Evolutionary conservation across 2,113 vertebrate genomes (phyloP), one percentile per base, ranked within the genome.

Genomic region (Lepidothrix coronata): DNA sequence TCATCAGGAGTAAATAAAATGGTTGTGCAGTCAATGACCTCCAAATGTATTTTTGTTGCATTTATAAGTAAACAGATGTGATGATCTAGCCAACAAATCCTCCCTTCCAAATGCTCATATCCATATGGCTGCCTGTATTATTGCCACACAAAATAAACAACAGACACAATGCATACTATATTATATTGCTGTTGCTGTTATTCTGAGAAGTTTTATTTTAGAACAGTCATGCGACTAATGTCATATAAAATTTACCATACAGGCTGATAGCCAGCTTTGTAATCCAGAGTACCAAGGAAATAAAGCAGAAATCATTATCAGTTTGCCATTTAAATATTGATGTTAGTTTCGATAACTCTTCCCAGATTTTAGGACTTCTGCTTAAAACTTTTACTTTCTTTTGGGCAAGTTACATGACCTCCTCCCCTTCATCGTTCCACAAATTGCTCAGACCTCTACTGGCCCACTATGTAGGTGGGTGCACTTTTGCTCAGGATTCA

Each of bases 51-150:
- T 97, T 96, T 86, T 85, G 41, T 93, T 95, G 66, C 39, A 63
- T 96, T 90, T 96, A 18, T 87, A 94, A 94, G 94, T 89, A 97
- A 97, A 97, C 94, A 96, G 96, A 92, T 95, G 97, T 96, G 88
- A 65, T 83, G 94, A 79, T 96, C 89, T 79, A 82, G 94, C 85
- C 93, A 95, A 96, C 94, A 96, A 95, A 97, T 96, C 95, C 91
- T 96, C 77, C 89, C 89, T 95, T 71, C 93, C 96, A 97, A 97
- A 96, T 96, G 91, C 74, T 96, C 59, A 5, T 62, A 95, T 93
- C 93, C 95, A 97, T 97, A 96, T 97, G 95, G 91, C 70, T 4
- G 74, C 37, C 75, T 89, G 72, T 87, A 85, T 92, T 94, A 95
- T 61, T 96, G 85, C 78, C 86, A 87, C 67, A 80, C 43, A 84